A percentile compares a stretch with the other conserved stretches of the same genome.
Conservation (phyloP, 2,888 invertebrate species). For the Leptopterna dolabrata region DNA sequence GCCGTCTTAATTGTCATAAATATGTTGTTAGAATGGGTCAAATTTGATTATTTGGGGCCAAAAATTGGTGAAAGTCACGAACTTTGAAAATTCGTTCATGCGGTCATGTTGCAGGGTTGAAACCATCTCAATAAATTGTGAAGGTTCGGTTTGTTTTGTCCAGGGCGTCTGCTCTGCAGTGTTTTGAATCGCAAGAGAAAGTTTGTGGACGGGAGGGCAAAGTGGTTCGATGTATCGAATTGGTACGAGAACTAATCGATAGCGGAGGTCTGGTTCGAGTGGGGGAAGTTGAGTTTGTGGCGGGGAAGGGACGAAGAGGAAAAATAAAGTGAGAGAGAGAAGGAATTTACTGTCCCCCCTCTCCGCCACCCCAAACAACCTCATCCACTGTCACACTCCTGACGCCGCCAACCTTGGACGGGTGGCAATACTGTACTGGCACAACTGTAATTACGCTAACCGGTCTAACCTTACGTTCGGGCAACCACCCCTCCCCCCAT, state of each 20-base stretch:
- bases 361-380: background rate
- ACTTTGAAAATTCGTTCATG: too few species aligned
- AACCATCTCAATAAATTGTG: too few species aligned
- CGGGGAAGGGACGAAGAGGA: background rate
- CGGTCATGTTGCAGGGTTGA: too few species aligned
- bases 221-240: background rate
- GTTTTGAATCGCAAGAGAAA: too few species aligned
- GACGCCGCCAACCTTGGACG: background rate
- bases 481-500: background rate
- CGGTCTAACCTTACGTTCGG: background rate
- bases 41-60: too few species aligned
- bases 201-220: background rate
- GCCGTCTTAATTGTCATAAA: too few species aligned
- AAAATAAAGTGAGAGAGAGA: background rate
- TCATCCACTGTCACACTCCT: background rate
- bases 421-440: too few species aligned
- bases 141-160: too few species aligned
- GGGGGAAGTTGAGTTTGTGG: background rate
- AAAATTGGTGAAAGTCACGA: too few species aligned
- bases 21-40: too few species aligned
- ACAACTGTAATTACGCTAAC: background rate
- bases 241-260: background rate
- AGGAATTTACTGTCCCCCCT: background rate
- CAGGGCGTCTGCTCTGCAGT: too few species aligned
- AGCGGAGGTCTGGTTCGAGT: background rate